Evolutionary conservation across 2,888 invertebrate genomes (phyloP).

Genomic region (Escarpia spicata): DNA sequence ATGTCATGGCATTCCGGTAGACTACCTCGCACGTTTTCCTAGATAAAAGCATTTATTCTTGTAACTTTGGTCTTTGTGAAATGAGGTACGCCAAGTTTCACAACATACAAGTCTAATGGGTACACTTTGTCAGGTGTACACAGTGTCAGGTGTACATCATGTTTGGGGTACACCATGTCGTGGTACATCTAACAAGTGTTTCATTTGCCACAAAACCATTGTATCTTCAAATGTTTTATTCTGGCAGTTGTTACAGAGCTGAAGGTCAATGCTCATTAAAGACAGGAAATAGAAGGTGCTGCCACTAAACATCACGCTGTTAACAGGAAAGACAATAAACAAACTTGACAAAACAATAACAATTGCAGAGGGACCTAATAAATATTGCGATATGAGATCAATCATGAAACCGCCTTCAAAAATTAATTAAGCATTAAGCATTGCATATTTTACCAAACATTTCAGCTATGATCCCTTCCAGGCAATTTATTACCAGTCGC

Average conservation of each 20-base stretch:
- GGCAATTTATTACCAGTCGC: constrained; percentile 9
- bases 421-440: background rate
- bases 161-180: too few relatives aligned
- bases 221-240: background rate
- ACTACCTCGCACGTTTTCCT: too few relatives aligned
- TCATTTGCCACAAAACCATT: background rate
- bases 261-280: background rate
- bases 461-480: background rate
- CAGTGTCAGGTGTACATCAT: too few relatives aligned
- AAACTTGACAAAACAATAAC: background rate
- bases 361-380: background rate
- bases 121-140: too few relatives aligned
- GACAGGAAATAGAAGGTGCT: background rate
- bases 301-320: background rate
- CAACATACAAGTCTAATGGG: too few relatives aligned
- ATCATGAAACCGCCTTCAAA: background rate
- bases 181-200: too few relatives aligned
- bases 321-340: background rate
- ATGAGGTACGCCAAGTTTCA: too few relatives aligned
- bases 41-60: too few relatives aligned
- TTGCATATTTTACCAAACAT: background rate
- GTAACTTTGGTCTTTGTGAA: too few relatives aligned
- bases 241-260: background rate
- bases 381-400: background rate
- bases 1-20: too few relatives aligned